A percentile compares a stretch with the other conserved stretches of the same genome.
phyloP scores from a whole-genome alignment of 2,113 vertebrate genomes.

The Coracopsis vasa region DNA sequence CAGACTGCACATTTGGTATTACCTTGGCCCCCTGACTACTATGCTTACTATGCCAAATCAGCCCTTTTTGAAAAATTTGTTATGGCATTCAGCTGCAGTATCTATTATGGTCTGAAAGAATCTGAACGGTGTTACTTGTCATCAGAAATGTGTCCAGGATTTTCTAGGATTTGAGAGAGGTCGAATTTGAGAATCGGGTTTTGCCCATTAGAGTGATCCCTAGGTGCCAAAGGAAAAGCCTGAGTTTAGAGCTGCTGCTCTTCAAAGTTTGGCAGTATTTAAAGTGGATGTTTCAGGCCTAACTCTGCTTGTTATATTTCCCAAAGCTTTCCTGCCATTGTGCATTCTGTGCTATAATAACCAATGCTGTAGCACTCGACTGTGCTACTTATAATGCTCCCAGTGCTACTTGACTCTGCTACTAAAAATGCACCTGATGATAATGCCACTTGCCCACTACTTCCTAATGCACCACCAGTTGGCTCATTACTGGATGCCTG shows the following conservation, averaged over 20 bases:
- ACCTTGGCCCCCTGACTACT: neutral
- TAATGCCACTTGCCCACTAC: conserved; percentile 61
- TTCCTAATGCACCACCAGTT: conserved; percentile 57
- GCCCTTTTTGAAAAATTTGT: neutral
- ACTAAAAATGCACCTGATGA: conserved; percentile 66
- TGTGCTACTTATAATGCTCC: conserved; percentile 56
- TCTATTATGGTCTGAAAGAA: conserved; percentile 34
- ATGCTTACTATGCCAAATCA: neutral
- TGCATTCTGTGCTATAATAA: conserved; percentile 56
- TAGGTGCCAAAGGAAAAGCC: conserved; percentile 3
- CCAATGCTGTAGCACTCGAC: conserved; percentile 20
- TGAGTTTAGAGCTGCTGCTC: conserved; percentile 40
- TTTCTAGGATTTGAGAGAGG: conserved; percentile 20
- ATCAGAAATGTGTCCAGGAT: conserved; percentile 35
- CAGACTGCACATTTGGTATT: neutral
- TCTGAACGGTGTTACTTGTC: conserved; percentile 25
- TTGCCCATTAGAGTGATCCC: neutral
- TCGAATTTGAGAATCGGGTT: neutral
- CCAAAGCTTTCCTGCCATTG: conserved; percentile 30
- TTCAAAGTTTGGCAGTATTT: conserved; percentile 55
- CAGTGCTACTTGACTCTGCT: conserved; percentile 58
- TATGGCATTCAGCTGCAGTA: neutral
- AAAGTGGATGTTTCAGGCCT: conserved; percentile 37
- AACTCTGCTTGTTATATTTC: conserved; percentile 59
- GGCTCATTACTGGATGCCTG: conserved; percentile 69